Evolutionary conservation across 64 coral and sea anemone species (phyloP).

Genomic region (Montipora capricornis): DNA sequence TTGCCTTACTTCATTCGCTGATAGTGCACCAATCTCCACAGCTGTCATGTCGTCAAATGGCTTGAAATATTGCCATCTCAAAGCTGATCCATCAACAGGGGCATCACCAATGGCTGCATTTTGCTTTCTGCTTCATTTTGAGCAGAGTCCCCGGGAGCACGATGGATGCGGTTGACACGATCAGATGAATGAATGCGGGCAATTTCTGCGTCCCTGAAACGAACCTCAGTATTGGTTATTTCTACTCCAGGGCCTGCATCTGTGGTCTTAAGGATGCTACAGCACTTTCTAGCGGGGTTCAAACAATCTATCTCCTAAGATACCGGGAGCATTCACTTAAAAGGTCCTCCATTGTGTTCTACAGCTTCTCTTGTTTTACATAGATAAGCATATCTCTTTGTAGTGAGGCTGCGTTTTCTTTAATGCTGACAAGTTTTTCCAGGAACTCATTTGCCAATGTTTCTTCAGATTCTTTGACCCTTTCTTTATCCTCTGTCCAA

Average conservation of each 20-base stretch:
- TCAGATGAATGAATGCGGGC: neutral
- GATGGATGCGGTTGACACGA: too few relatives aligned
- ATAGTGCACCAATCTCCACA: conserved; percentile 24
- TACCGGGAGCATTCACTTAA: conserved; percentile 17
- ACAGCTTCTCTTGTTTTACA: conserved; percentile 34
- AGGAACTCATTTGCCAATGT: conserved; percentile 31
- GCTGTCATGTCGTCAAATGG: conserved; percentile 16
- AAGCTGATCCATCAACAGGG: conserved; percentile 28
- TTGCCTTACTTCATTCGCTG: conserved; percentile 59
- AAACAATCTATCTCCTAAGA: conserved; percentile 35
- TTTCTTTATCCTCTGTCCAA: too few relatives aligned
- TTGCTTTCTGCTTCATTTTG: conserved; percentile 54
- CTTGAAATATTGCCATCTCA: conserved; percentile 61
- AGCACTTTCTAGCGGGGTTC: conserved; percentile 21
- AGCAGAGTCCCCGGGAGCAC: conserved; percentile 1
- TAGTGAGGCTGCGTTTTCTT: conserved; percentile 52
- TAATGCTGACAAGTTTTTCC: conserved; percentile 24
- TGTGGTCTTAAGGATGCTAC: conserved; percentile 46
- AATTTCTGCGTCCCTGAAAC: conserved; percentile 62
- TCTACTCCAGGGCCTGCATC: too few relatives aligned
- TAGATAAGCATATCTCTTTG: conserved; percentile 41
- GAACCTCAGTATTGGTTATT: conserved; percentile 5
- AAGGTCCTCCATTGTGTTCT: neutral
- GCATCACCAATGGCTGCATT: neutral
- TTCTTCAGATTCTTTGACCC: too few relatives aligned